These are phyloP conservation scores for Antigone vipio DNA, from an alignment of 2,113 vertebrate genomes.

Conservation along the genomic window DNA sequence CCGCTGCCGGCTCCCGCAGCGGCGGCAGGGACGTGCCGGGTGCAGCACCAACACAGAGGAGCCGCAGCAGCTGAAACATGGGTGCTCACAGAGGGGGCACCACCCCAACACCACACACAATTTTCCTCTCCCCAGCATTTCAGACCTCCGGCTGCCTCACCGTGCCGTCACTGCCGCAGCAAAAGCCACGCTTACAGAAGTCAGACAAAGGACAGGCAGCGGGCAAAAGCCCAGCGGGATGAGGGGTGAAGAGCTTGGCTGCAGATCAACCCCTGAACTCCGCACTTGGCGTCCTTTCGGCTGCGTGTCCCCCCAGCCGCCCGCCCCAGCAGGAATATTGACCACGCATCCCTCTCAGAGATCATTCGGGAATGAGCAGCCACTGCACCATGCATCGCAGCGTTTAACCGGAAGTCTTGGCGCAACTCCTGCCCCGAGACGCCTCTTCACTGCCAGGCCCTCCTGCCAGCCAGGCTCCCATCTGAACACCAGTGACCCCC, in stretches of 20 bases:
- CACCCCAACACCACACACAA: fast-evolving
- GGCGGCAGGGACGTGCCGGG: fast-evolving
- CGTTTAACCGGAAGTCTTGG: fast-evolving
- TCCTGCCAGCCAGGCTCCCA: not conserved
- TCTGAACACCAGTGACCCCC: fast-evolving
- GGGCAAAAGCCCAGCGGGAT: fast-evolving
- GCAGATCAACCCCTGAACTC: fast-evolving
- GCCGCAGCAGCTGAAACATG: fast-evolving
- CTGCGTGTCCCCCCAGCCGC: fast-evolving
- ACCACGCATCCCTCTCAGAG: fast-evolving
- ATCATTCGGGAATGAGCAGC: not conserved
- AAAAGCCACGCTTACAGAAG: fast-evolving
- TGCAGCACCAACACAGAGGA: fast-evolving
- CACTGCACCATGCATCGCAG: fast-evolving
- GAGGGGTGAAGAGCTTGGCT: fast-evolving
- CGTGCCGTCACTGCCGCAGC: fast-evolving
- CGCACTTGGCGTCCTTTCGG: fast-evolving
- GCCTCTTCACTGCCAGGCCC: fast-evolving
- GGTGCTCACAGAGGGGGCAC: not conserved
- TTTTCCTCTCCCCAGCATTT: not conserved
- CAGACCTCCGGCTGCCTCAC: not conserved
- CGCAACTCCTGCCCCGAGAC: too few relatives aligned
- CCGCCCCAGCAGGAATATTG: fast-evolving
- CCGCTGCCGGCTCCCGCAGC: fast-evolving
- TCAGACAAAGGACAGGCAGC: not conserved